A percentile compares a stretch with the other conserved stretches of the same genome.
These are phyloP conservation scores for Frankliniella intonsa DNA, from an alignment of 2,888 invertebrate species.

Conservation along the genomic window DNA sequence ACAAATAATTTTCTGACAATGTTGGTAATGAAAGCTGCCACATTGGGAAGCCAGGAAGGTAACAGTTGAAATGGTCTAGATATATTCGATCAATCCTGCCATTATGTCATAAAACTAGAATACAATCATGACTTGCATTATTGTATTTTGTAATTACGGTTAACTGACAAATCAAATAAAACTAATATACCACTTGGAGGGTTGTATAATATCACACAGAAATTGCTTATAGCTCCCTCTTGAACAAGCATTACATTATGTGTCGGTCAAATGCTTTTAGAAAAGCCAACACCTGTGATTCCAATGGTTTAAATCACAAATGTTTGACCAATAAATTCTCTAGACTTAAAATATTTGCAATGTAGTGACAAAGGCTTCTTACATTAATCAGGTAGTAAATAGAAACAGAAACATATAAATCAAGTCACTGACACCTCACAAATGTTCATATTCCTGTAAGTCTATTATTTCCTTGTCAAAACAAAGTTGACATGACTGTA, in stretches of 20 bases:
- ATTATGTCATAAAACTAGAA: slow-evolving; percentile 1
- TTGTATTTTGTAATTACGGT: slow-evolving; percentile 5
- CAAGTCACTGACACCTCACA: background rate
- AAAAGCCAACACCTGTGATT: slow-evolving; percentile 1
- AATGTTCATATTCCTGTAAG: background rate
- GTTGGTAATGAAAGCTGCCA: background rate
- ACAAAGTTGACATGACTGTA: background rate
- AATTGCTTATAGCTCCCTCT: slow-evolving; percentile 12
- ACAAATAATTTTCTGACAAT: background rate
- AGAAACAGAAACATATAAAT: slow-evolving; percentile 1
- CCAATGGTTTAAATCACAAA: background rate
- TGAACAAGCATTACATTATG: background rate
- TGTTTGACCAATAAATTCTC: background rate
- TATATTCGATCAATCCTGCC: background rate
- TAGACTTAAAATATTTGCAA: slow-evolving; percentile 2
- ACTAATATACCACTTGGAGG: slow-evolving; percentile 21
- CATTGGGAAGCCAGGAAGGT: background rate
- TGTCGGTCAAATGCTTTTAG: slow-evolving; percentile 14
- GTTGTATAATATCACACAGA: slow-evolving; percentile 23
- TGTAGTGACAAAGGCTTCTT: background rate
- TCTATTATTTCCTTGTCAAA: too few species aligned
- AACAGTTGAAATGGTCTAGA: background rate
- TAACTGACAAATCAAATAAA: slow-evolving; percentile 3
- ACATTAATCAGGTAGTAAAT: slow-evolving; percentile 23
- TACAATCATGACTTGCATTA: slow-evolving; percentile 20